Conservation (phyloP, 1,140 invertebrate genomes). For the Brachionus calyciflorus region DNA sequence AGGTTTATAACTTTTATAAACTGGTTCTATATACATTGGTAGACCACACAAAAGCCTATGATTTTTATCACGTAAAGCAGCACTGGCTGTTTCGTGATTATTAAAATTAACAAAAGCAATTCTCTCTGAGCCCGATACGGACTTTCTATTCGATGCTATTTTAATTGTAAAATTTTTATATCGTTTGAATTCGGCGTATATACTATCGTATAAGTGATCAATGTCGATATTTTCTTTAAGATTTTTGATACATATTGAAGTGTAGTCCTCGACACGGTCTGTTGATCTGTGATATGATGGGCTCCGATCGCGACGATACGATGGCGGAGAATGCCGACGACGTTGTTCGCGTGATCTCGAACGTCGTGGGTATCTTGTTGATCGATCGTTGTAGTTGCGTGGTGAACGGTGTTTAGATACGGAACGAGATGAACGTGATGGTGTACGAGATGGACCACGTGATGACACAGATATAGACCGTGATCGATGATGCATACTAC, state of each 20-base stretch:
- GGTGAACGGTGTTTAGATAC: not conserved
- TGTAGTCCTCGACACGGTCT: constrained; percentile 24
- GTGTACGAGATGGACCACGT: no score
- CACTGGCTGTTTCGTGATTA: not conserved
- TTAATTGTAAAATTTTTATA: constrained; percentile 39
- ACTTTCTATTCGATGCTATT: constrained; percentile 33
- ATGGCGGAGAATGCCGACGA: not conserved
- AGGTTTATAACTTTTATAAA: constrained; percentile 16
- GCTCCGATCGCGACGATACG: not conserved
- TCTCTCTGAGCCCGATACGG: not conserved
- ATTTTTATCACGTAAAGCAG: constrained; percentile 5
- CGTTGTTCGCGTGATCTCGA: not conserved
- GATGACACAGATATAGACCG: not conserved
- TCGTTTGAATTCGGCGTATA: constrained; percentile 17
- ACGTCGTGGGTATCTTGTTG: not conserved
- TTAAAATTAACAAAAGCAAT: constrained; percentile 37
- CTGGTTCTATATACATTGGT: constrained; percentile 32
- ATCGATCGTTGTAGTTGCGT: not conserved
- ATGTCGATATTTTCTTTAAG: constrained; percentile 31
- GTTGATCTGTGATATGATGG: not conserved
- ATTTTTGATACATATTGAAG: constrained; percentile 42
- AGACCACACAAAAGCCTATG: constrained; percentile 13
- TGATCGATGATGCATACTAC: not conserved
- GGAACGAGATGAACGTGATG: not conserved
- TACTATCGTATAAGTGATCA: constrained; percentile 14